Base-by-base conservation (phyloP, 2,113 vertebrate species). In the Halcyon malimbica region DNA sequence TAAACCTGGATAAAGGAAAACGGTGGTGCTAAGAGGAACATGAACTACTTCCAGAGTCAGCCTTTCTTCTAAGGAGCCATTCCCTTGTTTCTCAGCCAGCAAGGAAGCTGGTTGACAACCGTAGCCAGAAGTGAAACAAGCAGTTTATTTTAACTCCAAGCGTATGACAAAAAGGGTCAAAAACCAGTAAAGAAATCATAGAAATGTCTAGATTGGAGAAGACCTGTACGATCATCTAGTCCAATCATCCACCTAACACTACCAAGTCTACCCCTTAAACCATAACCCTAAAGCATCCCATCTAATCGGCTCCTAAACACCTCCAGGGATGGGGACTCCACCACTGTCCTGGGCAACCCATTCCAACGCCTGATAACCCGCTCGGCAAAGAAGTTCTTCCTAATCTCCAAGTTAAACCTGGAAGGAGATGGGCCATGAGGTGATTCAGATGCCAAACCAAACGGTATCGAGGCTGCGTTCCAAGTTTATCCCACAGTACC, bases 81-180 rank as follows among this genome's bases (percentile, higher is more conserved):
- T 69, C 31, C 13, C 44, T n/a, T 68, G 44, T 68, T 68, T 48
- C 31, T 68, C n/a, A 41, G 48, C 48, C 37, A 69, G 18, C n/a
- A 35, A 80, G 54, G 60, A 88, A 83, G 84, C 21, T 63, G 39
- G 51, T 59, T 41, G 50, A 69, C 50, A 60, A 75, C 31, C 0
- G 1, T 4, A 81, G 51, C 42, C 90, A 80, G 77, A 83, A 90
- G 29, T 83, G 33, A 95, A 96, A 91, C 39, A 90, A 93, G 63
- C 24, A 62, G 37, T 46, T 90, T 57, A 85, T 50, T 95, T 63
- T 76, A 88, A 93, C n/a, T 64, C 23, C 28, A 54, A 80, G 54
- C 54, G 41, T 20, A 73, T 37, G 54, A 91, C 70, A 79, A 87
- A 85, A 85, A 83, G 62, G 84, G 90, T 90, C 89, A 94, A 69